These are phyloP conservation scores for Neoscelio sp. DNA, from an alignment of 2,888 invertebrate species.

Conservation along the genomic window DNA sequence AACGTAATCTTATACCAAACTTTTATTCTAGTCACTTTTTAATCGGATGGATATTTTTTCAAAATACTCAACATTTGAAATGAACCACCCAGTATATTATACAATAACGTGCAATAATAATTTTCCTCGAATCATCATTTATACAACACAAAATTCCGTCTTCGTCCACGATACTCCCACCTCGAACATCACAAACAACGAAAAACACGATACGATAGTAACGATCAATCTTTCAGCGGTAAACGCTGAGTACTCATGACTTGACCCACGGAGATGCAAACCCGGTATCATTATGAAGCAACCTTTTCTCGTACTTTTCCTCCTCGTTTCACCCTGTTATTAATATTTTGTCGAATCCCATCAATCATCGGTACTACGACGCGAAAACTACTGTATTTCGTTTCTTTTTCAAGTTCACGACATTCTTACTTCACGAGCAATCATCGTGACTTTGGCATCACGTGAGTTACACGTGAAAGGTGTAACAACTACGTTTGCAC, in stretches of 20 bases:
- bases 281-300: neutral
- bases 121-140: too few relatives aligned
- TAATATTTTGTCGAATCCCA: neutral
- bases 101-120: too few relatives aligned
- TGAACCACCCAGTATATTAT: too few relatives aligned
- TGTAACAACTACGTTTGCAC: slow-evolving; percentile 21
- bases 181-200: neutral
- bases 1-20: too few relatives aligned
- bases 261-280: slow-evolving; percentile 1
- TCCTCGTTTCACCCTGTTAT: neutral
- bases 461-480: slow-evolving; percentile 39
- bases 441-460: slow-evolving; percentile 16
- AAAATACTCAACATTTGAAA: too few relatives aligned
- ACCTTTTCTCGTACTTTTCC: neutral
- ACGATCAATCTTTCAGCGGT: neutral
- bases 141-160: too few relatives aligned
- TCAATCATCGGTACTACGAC: neutral
- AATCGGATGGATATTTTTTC: too few relatives aligned
- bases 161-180: too few relatives aligned
- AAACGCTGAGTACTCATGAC: slow-evolving; percentile 11
- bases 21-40: too few relatives aligned
- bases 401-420: slow-evolving; percentile 11
- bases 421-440: slow-evolving; percentile 16
- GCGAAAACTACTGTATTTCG: neutral
- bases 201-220: slow-evolving; percentile 3